A percentile compares a stretch with the other conserved stretches of the same genome.
These are phyloP conservation scores for Sitta europaea DNA, from an alignment of 2,113 vertebrate genomes.

Conservation along the genomic window DNA sequence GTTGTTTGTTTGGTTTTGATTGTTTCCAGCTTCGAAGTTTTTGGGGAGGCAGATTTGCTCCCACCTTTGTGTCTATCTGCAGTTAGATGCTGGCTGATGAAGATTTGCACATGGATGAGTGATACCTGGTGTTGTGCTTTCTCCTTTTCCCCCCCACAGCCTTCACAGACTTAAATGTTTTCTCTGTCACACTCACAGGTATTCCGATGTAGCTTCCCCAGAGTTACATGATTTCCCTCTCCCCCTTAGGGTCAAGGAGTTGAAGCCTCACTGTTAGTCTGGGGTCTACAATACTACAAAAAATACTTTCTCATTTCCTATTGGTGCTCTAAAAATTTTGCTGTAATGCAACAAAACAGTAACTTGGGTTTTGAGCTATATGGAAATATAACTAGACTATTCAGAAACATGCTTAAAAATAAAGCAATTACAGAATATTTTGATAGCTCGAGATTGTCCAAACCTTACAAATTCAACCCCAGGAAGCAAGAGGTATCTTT, in stretches of 20 bases:
- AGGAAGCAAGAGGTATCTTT: neutral
- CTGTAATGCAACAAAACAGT: neutral
- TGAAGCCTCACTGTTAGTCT: neutral
- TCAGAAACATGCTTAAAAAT: neutral
- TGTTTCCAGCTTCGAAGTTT: neutral
- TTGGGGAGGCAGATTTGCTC: neutral
- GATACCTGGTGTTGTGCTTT: neutral
- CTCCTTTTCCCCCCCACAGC: neutral
- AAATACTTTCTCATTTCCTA: neutral
- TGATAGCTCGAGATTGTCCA: neutral
- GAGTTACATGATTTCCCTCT: neutral
- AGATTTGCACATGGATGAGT: neutral
- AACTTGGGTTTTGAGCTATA: neutral
- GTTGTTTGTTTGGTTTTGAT: neutral
- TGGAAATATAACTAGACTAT: neutral
- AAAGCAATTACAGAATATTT: neutral
- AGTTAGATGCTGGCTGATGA: neutral
- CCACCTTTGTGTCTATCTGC: neutral
- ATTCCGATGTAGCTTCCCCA: neutral
- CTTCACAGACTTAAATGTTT: neutral
- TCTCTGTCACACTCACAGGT: neutral
- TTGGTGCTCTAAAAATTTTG: neutral
- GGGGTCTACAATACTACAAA: neutral
- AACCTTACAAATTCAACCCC: neutral
- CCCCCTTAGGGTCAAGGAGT: neutral